A percentile compares a stretch with the other conserved stretches of the same genome.
Evolutionary conservation across 2,888 invertebrate genomes (phyloP).

Genomic region (Stenurella melanura): DNA sequence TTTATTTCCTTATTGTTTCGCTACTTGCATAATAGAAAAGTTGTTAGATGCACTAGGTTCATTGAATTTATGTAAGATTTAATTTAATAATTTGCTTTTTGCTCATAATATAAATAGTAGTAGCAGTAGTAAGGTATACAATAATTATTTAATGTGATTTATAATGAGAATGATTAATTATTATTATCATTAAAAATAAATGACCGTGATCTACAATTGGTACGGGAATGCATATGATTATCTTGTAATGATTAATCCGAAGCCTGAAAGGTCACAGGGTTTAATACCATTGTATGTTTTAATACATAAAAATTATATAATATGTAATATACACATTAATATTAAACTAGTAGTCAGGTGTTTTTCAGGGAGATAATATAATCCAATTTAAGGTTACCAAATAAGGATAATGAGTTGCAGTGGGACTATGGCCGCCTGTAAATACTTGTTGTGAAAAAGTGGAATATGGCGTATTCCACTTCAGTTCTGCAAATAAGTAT

Average conservation of each 20-base stretch:
- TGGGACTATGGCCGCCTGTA: too few species aligned
- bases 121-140: background rate
- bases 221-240: background rate
- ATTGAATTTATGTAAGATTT: background rate
- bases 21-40: background rate
- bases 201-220: background rate
- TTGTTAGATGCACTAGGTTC: background rate
- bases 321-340: too few species aligned
- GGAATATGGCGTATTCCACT: too few species aligned
- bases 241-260: background rate
- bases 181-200: background rate
- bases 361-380: too few species aligned
- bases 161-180: background rate
- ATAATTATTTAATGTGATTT: background rate
- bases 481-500: too few species aligned
- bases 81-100: background rate
- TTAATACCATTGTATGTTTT: background rate
- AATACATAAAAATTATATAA: too few species aligned
- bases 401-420: too few species aligned
- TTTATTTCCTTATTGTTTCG: background rate
- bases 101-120: background rate
- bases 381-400: too few species aligned
- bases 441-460: too few species aligned
- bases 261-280: background rate
- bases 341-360: too few species aligned